Percentiles rank a stretch among this genome's conserved stretches.
phyloP scores from a whole-genome alignment of 92 coral and sea anemone species.

The Porites lobata region DNA sequence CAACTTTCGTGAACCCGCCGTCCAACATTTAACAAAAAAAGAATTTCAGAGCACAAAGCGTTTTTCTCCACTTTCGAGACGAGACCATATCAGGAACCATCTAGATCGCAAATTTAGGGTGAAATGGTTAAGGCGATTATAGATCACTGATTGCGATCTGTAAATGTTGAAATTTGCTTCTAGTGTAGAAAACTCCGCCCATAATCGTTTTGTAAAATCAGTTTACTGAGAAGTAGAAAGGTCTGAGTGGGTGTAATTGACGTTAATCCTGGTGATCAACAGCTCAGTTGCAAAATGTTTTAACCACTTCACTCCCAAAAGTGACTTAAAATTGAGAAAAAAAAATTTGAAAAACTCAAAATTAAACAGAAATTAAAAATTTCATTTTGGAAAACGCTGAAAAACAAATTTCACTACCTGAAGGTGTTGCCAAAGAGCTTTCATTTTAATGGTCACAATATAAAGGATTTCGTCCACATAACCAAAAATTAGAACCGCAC shows the following conservation, averaged over 20 bases:
- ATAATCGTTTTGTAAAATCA: neutral
- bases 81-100: neutral
- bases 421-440: neutral
- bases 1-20: neutral
- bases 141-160: neutral
- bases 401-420: neutral
- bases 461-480: too few species aligned
- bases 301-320: neutral
- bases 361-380: too few species aligned
- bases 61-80: slow-evolving; percentile 1
- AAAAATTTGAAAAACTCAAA: neutral
- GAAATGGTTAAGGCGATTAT: slow-evolving; percentile 4
- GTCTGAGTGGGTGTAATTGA: slow-evolving; percentile 11
- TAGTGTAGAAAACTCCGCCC: neutral
- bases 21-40: neutral
- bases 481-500: too few species aligned
- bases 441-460: neutral
- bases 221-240: neutral
- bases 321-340: neutral
- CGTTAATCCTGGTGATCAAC: slow-evolving; percentile 9
- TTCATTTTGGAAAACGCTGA: neutral
- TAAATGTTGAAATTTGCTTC: slow-evolving; percentile 13
- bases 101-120: neutral
- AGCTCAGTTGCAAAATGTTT: neutral
- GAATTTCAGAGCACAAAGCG: neutral